Percentiles rank a stretch among this genome's conserved stretches.
Evolutionary conservation across 2,797 vertebrate species (phyloP).

Genomic region (Sciaenops ocellatus): DNA sequence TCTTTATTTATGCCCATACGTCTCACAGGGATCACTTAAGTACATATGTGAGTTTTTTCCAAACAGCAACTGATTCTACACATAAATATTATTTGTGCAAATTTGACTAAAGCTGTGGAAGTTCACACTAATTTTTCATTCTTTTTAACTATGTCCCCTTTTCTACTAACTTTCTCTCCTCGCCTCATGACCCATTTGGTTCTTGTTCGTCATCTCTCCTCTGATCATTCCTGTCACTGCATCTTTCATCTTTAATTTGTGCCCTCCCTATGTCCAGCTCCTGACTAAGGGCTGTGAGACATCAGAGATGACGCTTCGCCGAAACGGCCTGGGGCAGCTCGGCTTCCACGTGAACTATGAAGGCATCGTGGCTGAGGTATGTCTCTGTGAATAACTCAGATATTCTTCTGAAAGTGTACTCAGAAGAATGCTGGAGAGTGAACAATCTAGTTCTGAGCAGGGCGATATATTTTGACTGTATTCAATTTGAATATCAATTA

Average conservation of each 20-base stretch:
- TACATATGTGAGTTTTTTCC: background rate
- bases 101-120: background rate
- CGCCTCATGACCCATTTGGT: background rate
- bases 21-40: conserved; percentile 24
- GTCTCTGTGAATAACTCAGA: background rate
- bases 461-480: no score
- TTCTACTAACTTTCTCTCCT: background rate
- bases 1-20: conserved; percentile 35
- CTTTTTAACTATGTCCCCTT: background rate
- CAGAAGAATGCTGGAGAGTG: no score
- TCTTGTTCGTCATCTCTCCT: background rate
- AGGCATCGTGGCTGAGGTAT: conserved; percentile 95
- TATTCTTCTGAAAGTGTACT: conserved; percentile 9
- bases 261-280: conserved; percentile 79
- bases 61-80: background rate
- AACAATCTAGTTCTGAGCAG: background rate
- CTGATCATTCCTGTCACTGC: background rate
- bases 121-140: background rate
- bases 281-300: conserved; percentile 97
- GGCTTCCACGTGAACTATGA: conserved; percentile 99
- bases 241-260: conserved; percentile 14
- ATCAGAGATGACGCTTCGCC: conserved; percentile 96
- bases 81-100: background rate
- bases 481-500: background rate
- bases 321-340: conserved; percentile 97